Evolutionary conservation across 1,140 invertebrate genomes (phyloP).

Genomic region (Drosophila tani): DNA sequence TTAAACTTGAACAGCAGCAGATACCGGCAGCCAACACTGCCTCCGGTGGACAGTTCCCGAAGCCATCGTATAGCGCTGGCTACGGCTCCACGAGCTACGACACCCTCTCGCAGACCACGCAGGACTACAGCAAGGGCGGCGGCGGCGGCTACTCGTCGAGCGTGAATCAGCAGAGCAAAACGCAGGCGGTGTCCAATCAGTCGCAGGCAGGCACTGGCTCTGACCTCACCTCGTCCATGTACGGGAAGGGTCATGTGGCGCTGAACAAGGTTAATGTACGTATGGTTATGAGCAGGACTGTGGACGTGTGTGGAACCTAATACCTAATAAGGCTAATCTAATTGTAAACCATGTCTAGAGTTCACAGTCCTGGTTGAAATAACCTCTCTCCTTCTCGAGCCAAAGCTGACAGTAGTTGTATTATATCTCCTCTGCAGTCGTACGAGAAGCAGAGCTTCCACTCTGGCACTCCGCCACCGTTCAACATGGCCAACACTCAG

Average conservation of each 20-base stretch:
- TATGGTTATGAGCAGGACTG: slow-evolving; percentile 45
- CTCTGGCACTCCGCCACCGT: slow-evolving; percentile 93
- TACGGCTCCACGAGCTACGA: slow-evolving; percentile 90
- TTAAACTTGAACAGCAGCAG: slow-evolving; percentile 85
- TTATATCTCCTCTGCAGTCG: slow-evolving; percentile 86
- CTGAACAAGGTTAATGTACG: slow-evolving; percentile 91
- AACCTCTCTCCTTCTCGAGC: background rate
- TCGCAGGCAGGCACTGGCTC: slow-evolving; percentile 87
- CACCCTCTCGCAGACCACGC: slow-evolving; percentile 86
- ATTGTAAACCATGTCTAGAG: background rate
- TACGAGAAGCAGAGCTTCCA: slow-evolving; percentile 95
- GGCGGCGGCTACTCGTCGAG: slow-evolving; percentile 86
- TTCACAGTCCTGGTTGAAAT: slow-evolving; percentile 32
- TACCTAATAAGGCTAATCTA: background rate
- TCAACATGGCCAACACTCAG: slow-evolving; percentile 90
- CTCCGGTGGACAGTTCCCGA: slow-evolving; percentile 88
- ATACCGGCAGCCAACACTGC: slow-evolving; percentile 89
- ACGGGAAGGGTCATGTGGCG: slow-evolving; percentile 90
- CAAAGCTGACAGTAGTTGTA: background rate
- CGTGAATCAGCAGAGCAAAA: slow-evolving; percentile 86
- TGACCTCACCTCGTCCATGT: slow-evolving; percentile 89
- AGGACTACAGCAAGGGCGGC: slow-evolving; percentile 88
- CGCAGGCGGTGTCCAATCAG: slow-evolving; percentile 86
- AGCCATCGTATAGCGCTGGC: slow-evolving; percentile 88
- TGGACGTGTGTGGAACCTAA: background rate